Evolutionary conservation across 2,888 invertebrate genomes (phyloP).

Genomic region (Dusona sp.): DNA sequence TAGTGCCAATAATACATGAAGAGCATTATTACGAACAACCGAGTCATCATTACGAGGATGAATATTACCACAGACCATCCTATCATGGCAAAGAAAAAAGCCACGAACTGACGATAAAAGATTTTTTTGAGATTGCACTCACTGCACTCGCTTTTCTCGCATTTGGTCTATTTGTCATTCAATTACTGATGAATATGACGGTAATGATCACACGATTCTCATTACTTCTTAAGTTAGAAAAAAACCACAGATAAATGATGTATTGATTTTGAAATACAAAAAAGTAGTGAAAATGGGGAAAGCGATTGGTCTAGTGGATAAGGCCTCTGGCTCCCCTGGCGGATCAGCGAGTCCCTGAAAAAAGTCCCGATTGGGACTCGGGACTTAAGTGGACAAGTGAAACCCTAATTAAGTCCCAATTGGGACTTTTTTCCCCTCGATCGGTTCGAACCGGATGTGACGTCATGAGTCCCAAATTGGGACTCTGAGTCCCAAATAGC

Average conservation of each 20-base stretch:
- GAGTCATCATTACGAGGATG: conserved; percentile 75
- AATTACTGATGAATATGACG: conserved; percentile 91
- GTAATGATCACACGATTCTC: conserved; percentile 84
- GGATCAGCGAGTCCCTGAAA: too few relatives aligned
- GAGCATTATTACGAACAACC: conserved; percentile 77
- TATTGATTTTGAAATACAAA: neutral
- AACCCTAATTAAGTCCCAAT: too few relatives aligned
- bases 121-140: conserved; percentile 92
- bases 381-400: too few relatives aligned
- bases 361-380: too few relatives aligned
- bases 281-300: neutral
- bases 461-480: too few relatives aligned
- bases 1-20: conserved; percentile 78
- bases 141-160: conserved; percentile 93
- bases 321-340: too few relatives aligned
- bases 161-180: conserved; percentile 92
- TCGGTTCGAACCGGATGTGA: too few relatives aligned
- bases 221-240: neutral
- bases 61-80: conserved; percentile 76
- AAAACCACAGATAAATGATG: neutral
- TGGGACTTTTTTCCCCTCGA: too few relatives aligned
- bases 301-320: too few relatives aligned
- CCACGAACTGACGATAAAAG: conserved; percentile 88
- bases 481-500: too few relatives aligned
- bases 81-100: conserved; percentile 85